Conservation (phyloP, 2,888 invertebrate species). For the Poecilobothrus nobilitatus region DNA sequence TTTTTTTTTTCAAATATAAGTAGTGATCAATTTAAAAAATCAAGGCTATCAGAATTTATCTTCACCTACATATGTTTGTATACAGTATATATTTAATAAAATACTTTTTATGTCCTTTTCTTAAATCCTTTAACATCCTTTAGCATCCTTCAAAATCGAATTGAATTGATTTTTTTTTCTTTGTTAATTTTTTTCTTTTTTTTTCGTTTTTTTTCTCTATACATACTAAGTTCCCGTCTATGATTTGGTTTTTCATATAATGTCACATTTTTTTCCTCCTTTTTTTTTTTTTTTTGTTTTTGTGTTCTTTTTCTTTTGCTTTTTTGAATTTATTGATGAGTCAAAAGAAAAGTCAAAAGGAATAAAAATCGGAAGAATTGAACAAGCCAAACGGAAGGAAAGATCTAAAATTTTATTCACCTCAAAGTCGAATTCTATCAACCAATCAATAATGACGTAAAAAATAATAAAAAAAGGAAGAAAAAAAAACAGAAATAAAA, state of each 20-base stretch:
- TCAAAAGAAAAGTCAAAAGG: neutral
- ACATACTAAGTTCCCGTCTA: neutral
- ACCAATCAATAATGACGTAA: neutral
- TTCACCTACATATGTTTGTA: neutral
- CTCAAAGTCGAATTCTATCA: constrained; percentile 1
- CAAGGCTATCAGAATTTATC: neutral
- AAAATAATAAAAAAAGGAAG: neutral
- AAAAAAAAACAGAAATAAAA: too few relatives aligned
- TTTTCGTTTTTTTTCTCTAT: neutral
- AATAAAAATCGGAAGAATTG: neutral
- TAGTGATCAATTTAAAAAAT: neutral
- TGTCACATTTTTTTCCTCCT: neutral
- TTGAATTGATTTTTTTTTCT: neutral
- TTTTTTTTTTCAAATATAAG: neutral
- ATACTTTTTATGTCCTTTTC: too few relatives aligned
- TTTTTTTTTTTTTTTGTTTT: neutral
- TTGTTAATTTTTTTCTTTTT: neutral
- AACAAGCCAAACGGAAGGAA: neutral
- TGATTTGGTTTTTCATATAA: neutral
- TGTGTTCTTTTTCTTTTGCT: neutral
- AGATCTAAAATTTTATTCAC: constrained; percentile 4
- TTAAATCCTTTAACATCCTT: too few relatives aligned
- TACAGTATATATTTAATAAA: neutral
- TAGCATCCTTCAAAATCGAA: neutral
- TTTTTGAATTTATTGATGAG: neutral